Base-by-base conservation (phyloP, 2,113 vertebrate species). In the Xenopus borealis region DNA sequence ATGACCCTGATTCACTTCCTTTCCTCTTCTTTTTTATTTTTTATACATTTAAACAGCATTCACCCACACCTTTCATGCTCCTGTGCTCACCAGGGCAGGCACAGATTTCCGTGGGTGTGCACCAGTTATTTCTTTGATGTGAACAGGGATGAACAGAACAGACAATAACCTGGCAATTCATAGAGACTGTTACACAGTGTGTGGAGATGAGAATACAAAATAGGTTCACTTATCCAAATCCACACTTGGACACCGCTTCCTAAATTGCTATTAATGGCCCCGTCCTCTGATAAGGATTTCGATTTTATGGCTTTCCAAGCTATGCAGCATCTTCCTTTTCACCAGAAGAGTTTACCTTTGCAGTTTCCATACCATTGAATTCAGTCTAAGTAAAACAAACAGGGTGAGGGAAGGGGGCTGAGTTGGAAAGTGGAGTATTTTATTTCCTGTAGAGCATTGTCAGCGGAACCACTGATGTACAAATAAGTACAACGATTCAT, bases 1-100 rank as follows among this genome's bases (percentile, higher is more conserved):
- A 95, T 91, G 92, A 91, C 89, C 91, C 92, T 93, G 90, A 92
- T 90, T 90, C 88, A 91, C 87, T 92, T 92, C 93, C 89, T 93
- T 94, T 92, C 94, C 94, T 90, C 65, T 59, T 61, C 79, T 78
- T 78, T 79, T 69, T 78, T 80, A 62, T 71, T 71, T 66, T 75
- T 75, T 63, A 78, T 57, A 74, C 91, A 93, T 92, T 93, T 92
- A 93, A 93, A 93, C 90, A 91, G 90, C 89, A 88, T 89, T 88
- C 91, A 87, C 88, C 86, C 87, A 84, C 87, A 85, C 85, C 68
- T 66, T 78, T 68, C 81, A 66, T 81, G 67, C 53, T 57, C 73
- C 70, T 79, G 72, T 78, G 62, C 30, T 45, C 61, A 70, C 8
- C 2, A 19, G 57, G 59, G 57, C 30, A 62, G 17, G 19, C 57